Conservation (phyloP, 1,140 invertebrate genomes). For the Aphaenogaster ashmeadi region DNA sequence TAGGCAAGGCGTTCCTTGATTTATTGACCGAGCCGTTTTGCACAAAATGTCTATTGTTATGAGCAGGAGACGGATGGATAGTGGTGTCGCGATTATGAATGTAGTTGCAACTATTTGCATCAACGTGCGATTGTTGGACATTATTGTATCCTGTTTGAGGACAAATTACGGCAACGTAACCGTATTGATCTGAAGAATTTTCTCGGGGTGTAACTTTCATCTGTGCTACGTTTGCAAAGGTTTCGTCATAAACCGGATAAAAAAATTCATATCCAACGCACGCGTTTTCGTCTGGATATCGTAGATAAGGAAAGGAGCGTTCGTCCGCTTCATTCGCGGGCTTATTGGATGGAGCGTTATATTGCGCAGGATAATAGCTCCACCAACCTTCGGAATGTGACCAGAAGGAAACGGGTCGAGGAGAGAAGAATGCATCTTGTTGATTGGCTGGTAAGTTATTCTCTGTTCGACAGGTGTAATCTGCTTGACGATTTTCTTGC, state of each 20-base stretch:
- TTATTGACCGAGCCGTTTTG: not conserved
- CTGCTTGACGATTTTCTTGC: constrained; percentile 86
- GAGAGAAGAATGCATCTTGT: constrained; percentile 79
- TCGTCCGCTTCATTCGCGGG: constrained; percentile 45
- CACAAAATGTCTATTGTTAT: not conserved
- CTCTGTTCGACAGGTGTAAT: constrained; percentile 83
- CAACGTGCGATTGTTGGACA: not conserved
- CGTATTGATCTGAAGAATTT: not conserved
- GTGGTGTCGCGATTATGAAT: not conserved
- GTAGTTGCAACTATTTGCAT: not conserved
- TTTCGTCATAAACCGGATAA: constrained; percentile 75
- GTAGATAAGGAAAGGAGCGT: constrained; percentile 63
- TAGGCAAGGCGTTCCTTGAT: not conserved
- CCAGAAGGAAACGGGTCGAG: constrained; percentile 71
- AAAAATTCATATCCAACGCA: constrained; percentile 66
- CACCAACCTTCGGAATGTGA: constrained; percentile 78
- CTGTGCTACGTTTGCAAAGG: not conserved
- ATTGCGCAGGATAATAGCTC: constrained; percentile 78
- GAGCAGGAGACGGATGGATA: not conserved
- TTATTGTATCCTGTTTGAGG: constrained; percentile 4
- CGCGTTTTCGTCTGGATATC: constrained; percentile 65
- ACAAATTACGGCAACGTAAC: constrained; percentile 8
- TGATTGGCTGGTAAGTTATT: constrained; percentile 85
- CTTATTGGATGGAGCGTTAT: constrained; percentile 54
- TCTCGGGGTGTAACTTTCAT: not conserved